Base-by-base conservation (phyloP, 2,888 invertebrate species). In the Drosophila histrio region DNA sequence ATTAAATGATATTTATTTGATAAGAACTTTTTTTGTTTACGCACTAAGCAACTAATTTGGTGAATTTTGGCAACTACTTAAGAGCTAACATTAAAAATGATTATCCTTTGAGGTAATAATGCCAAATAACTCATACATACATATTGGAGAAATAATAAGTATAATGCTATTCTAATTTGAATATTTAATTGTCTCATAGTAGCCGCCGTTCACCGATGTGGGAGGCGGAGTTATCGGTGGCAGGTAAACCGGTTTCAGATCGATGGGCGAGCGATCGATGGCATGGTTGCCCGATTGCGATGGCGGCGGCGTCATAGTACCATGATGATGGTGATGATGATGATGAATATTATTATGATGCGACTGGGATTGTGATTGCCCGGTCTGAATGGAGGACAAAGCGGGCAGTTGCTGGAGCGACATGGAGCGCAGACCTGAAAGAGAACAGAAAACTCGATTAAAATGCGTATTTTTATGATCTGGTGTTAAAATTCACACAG, bases 201-300 rank as follows among this genome's bases (percentile, higher is more conserved):
- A 91, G 36, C 72, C 75, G 34, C 79, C 66, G 56, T 63, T 74
- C 52, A 87, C 80, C 44, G 88, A 65, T 2, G 84, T 85, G 9
- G 90, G 80, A 13, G 90, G 83, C 65, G 91, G 90, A 36, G 89
- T 90, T 71, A 89, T 77, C 39, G 91, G 79, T 50, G 89, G 81
- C 72, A 90, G 82, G 75, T 89, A 91, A 52, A 87, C 86, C 36
- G 91, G 87, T 77, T 91, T 91, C n/a, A 90, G 88, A 69, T 91
- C 91, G 54, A 91, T 83, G 28, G 90, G 82, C 24, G 86, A 71
- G 39, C 82, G 81, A 43, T 80, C 82, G 38, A 80, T 68, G 34
- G 72, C 77, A 52, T 78, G 83, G 43, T 79, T 79, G 30, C 82
- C 79, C 36, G 87, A 69, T 7, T 79, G 86, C 36, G 88, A 85